Percentiles rank a stretch among this genome's conserved stretches.
Conservation (phyloP, 2,888 invertebrate species). For the Heliconius charithonia region DNA sequence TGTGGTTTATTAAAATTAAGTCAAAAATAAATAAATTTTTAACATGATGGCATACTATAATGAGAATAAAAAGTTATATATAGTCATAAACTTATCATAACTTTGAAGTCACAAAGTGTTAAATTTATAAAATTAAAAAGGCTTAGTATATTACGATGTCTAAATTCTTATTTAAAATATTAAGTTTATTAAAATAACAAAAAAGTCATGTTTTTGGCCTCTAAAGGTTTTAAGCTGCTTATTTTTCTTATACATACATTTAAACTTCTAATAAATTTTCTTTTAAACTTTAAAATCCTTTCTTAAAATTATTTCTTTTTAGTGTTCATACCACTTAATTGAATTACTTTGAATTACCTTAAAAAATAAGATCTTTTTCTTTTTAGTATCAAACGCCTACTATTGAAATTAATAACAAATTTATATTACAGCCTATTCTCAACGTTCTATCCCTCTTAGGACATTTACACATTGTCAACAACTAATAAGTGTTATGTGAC, state of each 20-base stretch:
- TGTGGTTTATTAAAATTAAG: neutral
- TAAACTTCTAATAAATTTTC: too few relatives aligned
- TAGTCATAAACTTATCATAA: neutral
- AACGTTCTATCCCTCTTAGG: neutral
- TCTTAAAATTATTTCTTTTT: neutral
- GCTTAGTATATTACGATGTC: neutral
- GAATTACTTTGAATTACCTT: neutral
- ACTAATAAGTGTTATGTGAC: neutral
- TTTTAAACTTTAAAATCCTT: too few relatives aligned
- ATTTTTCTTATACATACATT: too few relatives aligned
- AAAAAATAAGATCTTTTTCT: neutral
- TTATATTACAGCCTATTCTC: neutral
- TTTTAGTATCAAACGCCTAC: neutral
- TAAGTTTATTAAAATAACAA: neutral
- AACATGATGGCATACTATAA: constrained; percentile 2
- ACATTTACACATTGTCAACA: neutral
- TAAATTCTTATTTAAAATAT: too few relatives aligned
- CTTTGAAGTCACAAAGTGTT: neutral
- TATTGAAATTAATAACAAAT: neutral
- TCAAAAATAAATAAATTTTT: neutral
- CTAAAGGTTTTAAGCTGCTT: neutral
- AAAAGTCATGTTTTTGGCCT: neutral
- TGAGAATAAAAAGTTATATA: neutral
- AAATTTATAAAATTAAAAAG: neutral
- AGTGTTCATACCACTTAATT: neutral